Evolutionary conservation across 2,113 vertebrate genomes (phyloP).

Genomic region (Neopipo cinnamomea): DNA sequence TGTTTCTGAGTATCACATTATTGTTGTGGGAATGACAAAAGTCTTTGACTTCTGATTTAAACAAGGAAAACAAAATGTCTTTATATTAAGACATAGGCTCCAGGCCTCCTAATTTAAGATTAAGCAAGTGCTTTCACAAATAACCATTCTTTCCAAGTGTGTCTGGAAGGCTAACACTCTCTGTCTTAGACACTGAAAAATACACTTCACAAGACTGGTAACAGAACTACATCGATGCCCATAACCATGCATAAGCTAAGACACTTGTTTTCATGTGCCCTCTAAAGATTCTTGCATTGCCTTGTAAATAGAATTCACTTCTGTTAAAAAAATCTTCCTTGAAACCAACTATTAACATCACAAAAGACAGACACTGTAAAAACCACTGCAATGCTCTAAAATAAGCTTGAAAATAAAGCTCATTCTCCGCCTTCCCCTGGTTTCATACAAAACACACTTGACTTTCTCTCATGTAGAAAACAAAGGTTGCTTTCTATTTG

Average conservation of each 20-base stretch:
- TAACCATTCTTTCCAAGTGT: not conserved
- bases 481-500: not conserved
- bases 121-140: not conserved
- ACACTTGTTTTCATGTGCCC: not conserved
- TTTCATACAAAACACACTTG: not conserved
- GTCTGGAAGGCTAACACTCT: not conserved
- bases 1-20: not conserved
- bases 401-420: not conserved
- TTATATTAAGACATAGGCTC: not conserved
- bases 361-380: not conserved
- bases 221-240: not conserved
- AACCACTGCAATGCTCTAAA: not conserved
- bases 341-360: not conserved
- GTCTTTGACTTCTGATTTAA: conserved; percentile 23
- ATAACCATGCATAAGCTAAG: not conserved
- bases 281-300: not conserved
- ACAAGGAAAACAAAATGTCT: conserved; percentile 10
- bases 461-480: not conserved
- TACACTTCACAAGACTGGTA: not conserved
- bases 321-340: not conserved
- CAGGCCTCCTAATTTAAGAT: not conserved
- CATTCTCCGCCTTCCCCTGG: not conserved
- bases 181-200: not conserved
- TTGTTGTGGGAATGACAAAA: not conserved
- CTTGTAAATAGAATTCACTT: not conserved